Conservation (phyloP, 1,140 invertebrate species). For the Philotrypesis tridentata region DNA sequence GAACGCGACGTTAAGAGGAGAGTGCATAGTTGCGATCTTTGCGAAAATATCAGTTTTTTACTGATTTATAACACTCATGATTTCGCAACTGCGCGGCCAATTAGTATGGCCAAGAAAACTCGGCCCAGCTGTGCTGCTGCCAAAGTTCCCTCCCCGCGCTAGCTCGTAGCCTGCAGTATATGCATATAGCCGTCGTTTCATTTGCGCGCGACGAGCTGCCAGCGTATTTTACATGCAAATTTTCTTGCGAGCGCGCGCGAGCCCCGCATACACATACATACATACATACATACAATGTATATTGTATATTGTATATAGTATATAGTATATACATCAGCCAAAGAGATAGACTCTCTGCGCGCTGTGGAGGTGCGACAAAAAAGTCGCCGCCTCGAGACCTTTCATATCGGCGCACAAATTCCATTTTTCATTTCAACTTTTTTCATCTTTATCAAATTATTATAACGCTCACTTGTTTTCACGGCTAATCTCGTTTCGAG, state of each 20-base stretch:
- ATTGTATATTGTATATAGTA: too few species aligned
- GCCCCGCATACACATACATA: neutral
- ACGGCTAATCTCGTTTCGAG: constrained; percentile 18
- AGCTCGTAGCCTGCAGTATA: constrained; percentile 45
- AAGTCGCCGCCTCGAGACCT: neutral
- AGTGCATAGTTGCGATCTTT: too few species aligned
- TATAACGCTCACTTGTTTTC: constrained; percentile 45
- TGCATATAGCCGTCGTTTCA: constrained; percentile 30
- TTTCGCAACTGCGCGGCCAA: constrained; percentile 63
- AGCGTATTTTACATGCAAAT: constrained; percentile 45
- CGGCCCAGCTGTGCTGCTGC: constrained; percentile 55
- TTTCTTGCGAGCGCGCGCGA: neutral
- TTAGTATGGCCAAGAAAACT: constrained; percentile 67
- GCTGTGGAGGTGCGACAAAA: constrained; percentile 20
- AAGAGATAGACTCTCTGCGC: too few species aligned
- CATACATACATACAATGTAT: too few species aligned
- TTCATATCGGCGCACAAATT: constrained; percentile 34
- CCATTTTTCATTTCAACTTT: constrained; percentile 44
- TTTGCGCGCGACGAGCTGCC: neutral
- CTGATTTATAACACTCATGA: constrained; percentile 48
- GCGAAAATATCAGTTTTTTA: neutral
- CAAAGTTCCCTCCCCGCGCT: constrained; percentile 37
- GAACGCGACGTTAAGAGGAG: constrained; percentile 20
- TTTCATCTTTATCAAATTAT: constrained; percentile 44
- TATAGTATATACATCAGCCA: neutral